phyloP scores from a whole-genome alignment of 2,888 invertebrate genomes.

The Onthophagus sagittarius region DNA sequence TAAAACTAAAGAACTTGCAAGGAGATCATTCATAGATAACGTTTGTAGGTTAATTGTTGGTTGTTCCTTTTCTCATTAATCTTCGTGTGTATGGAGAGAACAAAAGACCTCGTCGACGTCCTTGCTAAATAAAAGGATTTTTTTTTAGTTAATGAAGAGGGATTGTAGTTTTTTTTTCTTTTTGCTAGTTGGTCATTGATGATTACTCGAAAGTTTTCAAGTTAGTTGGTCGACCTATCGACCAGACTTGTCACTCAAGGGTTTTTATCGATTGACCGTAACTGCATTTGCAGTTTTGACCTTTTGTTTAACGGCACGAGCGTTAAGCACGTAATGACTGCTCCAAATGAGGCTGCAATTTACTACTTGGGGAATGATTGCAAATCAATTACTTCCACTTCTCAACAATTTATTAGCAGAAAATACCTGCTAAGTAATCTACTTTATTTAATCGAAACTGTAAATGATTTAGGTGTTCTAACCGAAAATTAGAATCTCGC shows the following conservation, averaged over 20 bases:
- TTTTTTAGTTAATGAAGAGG: background rate
- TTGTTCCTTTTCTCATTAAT: background rate
- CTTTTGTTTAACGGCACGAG: background rate
- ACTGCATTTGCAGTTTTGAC: background rate
- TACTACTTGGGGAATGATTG: background rate
- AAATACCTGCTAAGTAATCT: too few relatives aligned
- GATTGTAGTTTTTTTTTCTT: background rate
- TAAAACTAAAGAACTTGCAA: background rate
- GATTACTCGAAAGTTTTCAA: too few relatives aligned
- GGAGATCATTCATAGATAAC: background rate
- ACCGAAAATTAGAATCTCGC: too few relatives aligned
- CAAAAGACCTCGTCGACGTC: background rate
- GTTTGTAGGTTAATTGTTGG: background rate
- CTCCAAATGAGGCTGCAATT: background rate
- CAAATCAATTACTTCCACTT: background rate
- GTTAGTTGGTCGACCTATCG: background rate
- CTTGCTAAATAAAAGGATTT: background rate
- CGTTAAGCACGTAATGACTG: background rate
- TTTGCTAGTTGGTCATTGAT: too few relatives aligned
- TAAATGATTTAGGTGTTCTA: too few relatives aligned
- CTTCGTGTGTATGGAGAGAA: background rate
- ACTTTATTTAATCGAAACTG: too few relatives aligned
- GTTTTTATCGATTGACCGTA: background rate
- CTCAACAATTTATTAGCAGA: too few relatives aligned
- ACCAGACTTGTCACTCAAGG: background rate